Evolutionary conservation across 1,140 invertebrate genomes (phyloP).

Genomic region (Lucilia cuprina): DNA sequence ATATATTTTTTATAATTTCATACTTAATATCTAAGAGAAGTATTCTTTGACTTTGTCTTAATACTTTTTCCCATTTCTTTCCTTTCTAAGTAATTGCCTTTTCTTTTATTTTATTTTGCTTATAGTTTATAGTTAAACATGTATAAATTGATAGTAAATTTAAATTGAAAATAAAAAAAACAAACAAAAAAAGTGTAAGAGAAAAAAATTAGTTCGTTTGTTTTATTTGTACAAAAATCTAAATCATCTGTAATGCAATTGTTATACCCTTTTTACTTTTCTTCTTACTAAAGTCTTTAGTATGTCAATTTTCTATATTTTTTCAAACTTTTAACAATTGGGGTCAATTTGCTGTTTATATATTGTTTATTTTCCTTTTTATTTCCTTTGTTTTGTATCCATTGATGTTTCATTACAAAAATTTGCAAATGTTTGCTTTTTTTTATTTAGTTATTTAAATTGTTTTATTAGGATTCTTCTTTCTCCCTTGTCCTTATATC

Average conservation of each 20-base stretch:
- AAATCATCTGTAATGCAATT: conserved; percentile 2
- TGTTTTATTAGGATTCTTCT: background rate
- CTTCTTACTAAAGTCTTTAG: background rate
- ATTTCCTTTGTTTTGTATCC: background rate
- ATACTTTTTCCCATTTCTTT: background rate
- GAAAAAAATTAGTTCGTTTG: background rate
- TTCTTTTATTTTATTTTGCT: background rate
- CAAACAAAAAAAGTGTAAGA: background rate
- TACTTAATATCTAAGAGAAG: background rate
- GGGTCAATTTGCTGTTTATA: background rate
- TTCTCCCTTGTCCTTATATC: background rate
- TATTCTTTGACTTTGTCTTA: background rate
- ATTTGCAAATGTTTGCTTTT: conserved; percentile 1
- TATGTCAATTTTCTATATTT: background rate
- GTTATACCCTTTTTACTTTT: background rate
- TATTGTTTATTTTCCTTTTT: background rate
- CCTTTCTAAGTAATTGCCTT: background rate
- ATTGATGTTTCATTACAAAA: background rate
- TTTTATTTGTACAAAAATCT: background rate
- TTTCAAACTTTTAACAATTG: background rate
- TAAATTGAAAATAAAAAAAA: background rate
- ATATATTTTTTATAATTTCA: background rate
- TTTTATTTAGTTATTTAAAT: conserved; percentile 4
- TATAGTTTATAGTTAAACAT: background rate
- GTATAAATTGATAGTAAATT: background rate